Evolutionary conservation across 53 echinoderm and acorn worm species (phyloP), one percentile per base, ranked within the genome.

Genomic region (Zoroaster sp.): DNA sequence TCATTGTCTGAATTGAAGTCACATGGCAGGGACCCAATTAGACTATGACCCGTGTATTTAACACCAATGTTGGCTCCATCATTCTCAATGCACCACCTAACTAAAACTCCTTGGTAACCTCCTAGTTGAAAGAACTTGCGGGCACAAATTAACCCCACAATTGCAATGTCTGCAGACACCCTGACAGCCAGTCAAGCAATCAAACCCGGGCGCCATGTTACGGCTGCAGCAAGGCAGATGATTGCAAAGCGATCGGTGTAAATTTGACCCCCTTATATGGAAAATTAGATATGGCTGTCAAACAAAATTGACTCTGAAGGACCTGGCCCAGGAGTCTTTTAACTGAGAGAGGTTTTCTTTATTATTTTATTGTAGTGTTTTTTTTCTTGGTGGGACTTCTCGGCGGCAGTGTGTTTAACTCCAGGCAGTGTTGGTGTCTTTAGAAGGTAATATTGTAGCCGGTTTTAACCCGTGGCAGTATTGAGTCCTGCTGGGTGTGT

Each of bases 241-340:
- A 85, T 85, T 85, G 85, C 34, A 49, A 85, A 85, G 70, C 46
- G 72, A 85, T 85, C 85, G 46, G 85, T 47, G 85, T 85, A 70
- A 69, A 85, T 51, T 69, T 70, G 12, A n/a, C 33, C 82, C 67
- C 68, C 44, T 43, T 4, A 30, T 28, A 25, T 25, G n/a, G 74
- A 42, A 66, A 66, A 85, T 47, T 71, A 85, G 40, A 85, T 85
- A 71, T 85, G 85, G 71, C 85, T 85, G 85, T 85, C 85, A 85
- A 25, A 32, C 35, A 85, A 69, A 85, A 85, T 85, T 85, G 85
- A 85, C 21, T 45, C 34, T 85, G 85, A 85, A 85, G 71, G 70
- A 17, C 36, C 51, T 15, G 5, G 25, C 11, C 49, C 71, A 21
- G 14, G 20, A 67, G 40, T 39, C 74, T 25, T 28, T n/a, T 74